Evolutionary conservation across 2,888 invertebrate species (phyloP), one percentile per base, ranked within the genome.

Genomic region (Glaucopsyche alexis): DNA sequence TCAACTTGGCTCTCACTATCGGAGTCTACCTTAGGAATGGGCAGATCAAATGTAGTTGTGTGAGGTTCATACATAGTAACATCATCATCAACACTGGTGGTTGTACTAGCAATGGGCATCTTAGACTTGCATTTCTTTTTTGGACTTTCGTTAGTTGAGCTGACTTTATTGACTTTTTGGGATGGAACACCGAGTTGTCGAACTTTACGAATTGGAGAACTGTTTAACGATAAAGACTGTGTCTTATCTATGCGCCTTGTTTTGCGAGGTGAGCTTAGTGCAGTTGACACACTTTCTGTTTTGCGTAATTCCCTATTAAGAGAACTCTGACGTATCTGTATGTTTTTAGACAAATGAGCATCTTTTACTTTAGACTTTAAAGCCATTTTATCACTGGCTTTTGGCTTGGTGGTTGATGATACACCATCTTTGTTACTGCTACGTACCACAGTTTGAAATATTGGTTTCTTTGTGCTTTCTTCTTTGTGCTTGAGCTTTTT

Each of bases 11-110:
- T 85, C 71, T 93, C 93, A 0, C 89, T 90, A 72, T 93, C 93
- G 0, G 92, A 92, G 76, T 93, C 93, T 0, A 91, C 91, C 7
- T 84, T 87, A 77, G 84, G 83, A 2, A 84, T 79, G 0, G 90
- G 87, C 50, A 89, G 85, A 72, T 92, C 92, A 0, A 86, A 82
- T 0, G 91, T 91, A 0, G 91, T 91, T n/a, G 92, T 91, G 52
- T 91, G 91, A 0, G 91, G 85, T 77, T 93, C 93, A 3, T 93
- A 93, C 93, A 93, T 93, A 0, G 93, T 93, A 0, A 93, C 83
- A 75, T 93, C 93, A 73, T 87, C 91, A 16, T 81, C 70, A 74
- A 80, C 82, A 80, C 88, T 88, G 8, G 81, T 84, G 1, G 83
- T 80, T 13, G 86, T 83, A 0, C 85, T 87, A 0, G 88, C 85